phyloP scores from a whole-genome alignment of 1,140 invertebrate species.

The Caenorhabditis briggsae region DNA sequence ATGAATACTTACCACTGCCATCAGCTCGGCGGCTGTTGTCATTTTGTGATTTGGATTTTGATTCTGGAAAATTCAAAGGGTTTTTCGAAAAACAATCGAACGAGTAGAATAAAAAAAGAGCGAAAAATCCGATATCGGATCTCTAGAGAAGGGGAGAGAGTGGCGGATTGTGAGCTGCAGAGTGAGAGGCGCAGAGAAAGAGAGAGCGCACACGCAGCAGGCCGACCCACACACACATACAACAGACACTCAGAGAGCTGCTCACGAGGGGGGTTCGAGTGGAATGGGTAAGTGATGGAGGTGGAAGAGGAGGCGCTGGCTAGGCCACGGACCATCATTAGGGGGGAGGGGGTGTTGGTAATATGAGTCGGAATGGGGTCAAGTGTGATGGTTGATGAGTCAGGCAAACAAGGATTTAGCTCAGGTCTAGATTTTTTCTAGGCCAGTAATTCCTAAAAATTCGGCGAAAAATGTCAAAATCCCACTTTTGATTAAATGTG shows the following conservation, averaged over 20 bases:
- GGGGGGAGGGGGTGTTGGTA: too few relatives aligned
- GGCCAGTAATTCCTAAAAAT: too few relatives aligned
- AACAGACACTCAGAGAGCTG: not conserved
- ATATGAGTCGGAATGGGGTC: not conserved
- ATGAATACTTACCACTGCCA: conserved; percentile 25
- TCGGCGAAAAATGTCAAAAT: too few relatives aligned
- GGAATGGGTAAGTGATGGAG: not conserved
- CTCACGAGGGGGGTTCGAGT: not conserved
- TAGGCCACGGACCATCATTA: not conserved
- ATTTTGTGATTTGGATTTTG: conserved; percentile 1
- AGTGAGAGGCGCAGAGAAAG: conserved; percentile 2
- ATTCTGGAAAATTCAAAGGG: not conserved
- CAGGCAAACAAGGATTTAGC: too few relatives aligned
- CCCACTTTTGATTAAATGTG: too few relatives aligned
- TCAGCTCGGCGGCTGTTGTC: conserved; percentile 25
- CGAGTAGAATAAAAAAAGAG: not conserved
- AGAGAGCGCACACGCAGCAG: not conserved
- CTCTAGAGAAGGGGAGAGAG: not conserved
- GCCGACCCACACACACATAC: not conserved
- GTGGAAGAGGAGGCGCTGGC: not conserved
- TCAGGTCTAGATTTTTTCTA: too few relatives aligned
- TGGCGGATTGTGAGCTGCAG: not conserved
- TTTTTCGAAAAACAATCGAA: not conserved
- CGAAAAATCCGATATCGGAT: not conserved
- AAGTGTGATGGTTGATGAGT: not conserved